These are phyloP conservation scores for Eupithecia pulchellata DNA, from an alignment of 2,888 invertebrate genomes.

Conservation along the genomic window DNA sequence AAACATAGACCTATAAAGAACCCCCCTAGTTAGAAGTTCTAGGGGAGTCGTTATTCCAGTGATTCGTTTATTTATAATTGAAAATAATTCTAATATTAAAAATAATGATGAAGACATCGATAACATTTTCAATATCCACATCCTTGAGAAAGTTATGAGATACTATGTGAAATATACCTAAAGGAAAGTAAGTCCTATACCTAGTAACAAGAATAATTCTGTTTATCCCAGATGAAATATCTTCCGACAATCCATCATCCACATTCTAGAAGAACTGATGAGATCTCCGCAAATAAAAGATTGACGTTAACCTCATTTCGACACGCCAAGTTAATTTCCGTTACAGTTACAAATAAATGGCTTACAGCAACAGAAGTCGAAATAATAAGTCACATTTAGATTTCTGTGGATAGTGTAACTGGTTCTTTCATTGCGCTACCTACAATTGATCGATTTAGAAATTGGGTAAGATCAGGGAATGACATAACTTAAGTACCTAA, in stretches of 20 bases:
- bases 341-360: background rate
- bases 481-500: background rate
- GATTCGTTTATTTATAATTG: background rate
- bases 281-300: constrained; percentile 6
- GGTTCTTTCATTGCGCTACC: background rate
- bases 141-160: background rate
- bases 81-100: background rate
- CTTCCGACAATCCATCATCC: background rate
- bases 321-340: background rate
- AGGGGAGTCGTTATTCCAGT: background rate
- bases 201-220: background rate
- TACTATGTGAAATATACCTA: background rate
- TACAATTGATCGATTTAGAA: background rate
- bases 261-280: background rate
- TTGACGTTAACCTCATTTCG: background rate
- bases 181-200: too few relatives aligned
- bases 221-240: background rate
- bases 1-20: too few relatives aligned
- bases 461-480: background rate
- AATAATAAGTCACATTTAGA: too few relatives aligned
- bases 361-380: too few relatives aligned
- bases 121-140: background rate
- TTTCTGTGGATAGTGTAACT: too few relatives aligned
- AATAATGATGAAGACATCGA: background rate
- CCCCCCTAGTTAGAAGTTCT: too few relatives aligned